Percentiles rank a stretch among this genome's conserved stretches.
These are phyloP conservation scores for Penaeus chinensis DNA, from an alignment of 1,140 invertebrate genomes.

Conservation along the genomic window DNA sequence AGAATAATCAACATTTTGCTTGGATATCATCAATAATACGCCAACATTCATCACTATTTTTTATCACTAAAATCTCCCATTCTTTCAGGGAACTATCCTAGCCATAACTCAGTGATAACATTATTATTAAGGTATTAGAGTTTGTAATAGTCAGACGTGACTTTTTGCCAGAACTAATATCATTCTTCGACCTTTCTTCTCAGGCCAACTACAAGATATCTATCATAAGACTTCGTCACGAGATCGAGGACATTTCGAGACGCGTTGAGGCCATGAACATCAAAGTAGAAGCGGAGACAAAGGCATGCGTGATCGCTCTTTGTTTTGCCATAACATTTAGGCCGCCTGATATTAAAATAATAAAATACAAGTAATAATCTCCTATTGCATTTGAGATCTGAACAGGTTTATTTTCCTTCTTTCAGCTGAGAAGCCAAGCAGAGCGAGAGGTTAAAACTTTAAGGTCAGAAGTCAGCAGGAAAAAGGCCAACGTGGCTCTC, in stretches of 20 bases:
- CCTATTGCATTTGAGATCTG: background rate
- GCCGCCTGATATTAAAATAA: too few species aligned
- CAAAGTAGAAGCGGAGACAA: slow-evolving; percentile 59
- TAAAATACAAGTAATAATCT: too few species aligned
- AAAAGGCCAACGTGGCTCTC: slow-evolving; percentile 60
- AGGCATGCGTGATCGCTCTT: slow-evolving; percentile 12
- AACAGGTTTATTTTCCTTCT: background rate
- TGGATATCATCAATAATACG: too few species aligned
- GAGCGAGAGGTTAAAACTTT: slow-evolving; percentile 59
- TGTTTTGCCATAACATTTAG: background rate
- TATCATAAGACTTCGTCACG: slow-evolving; percentile 60
- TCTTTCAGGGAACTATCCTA: too few species aligned
- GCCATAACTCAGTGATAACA: too few species aligned
- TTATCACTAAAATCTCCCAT: too few species aligned
- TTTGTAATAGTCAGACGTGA: background rate
- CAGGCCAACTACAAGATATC: slow-evolving; percentile 64
- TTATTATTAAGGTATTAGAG: background rate
- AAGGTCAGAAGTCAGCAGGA: slow-evolving; percentile 58
- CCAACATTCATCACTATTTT: too few species aligned
- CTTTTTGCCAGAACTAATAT: background rate
- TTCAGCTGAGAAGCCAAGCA: slow-evolving; percentile 51
- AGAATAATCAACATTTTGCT: too few species aligned
- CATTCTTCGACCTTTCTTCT: background rate
- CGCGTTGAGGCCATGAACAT: slow-evolving; percentile 62
- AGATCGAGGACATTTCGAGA: slow-evolving; percentile 57